Evolutionary conservation across 2,797 vertebrate species (phyloP), one percentile per base, ranked within the genome.

Genomic region (Anguilla pacifica): DNA sequence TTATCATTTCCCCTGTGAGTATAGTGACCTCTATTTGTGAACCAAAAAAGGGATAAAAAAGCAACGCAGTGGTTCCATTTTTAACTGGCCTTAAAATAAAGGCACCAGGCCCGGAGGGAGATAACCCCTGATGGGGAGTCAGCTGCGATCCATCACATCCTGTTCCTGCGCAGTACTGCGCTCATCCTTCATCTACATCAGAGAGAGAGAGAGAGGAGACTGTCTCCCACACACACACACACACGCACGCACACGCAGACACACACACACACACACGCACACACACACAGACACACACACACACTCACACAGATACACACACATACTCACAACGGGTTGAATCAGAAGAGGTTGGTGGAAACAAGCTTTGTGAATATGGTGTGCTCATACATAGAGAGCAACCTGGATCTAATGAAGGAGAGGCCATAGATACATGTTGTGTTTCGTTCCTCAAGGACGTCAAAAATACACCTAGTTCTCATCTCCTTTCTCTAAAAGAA

Each of bases 81-180:
- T 77, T 83, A 89, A 61, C 82, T 7, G 51, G 84, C 84, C 89
- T 81, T 53, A 87, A 89, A 88, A 90, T 86, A 88, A 89, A 89
- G 81, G 10, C 72, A 79, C 31, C 81, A 79, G 39, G 59, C 70
- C 86, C 77, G 79, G 59, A 61, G 88, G 88, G 82, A 89, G 3
- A 59, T 59, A 84, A 72, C 88, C 85, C 85, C 85, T 86, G 87
- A 43, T 88, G 87, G 53, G 72, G 46, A 55, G 72, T 84, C 82
- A 83, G 92, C 93, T 90, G 89, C 93, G 92, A 94, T 94, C 93
- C 92, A 94, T 95, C 92, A 93, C 88, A 81, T 83, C 84, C 91
- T 91, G 92, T 89, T 91, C 89, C 89, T 81, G 59, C 6, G 82
- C 46, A 70, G 77, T 6, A 10, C 55, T 43, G 35, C 25, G 57